phyloP scores from a whole-genome alignment of 2,113 vertebrate genomes.

The Notothenia rossii region DNA sequence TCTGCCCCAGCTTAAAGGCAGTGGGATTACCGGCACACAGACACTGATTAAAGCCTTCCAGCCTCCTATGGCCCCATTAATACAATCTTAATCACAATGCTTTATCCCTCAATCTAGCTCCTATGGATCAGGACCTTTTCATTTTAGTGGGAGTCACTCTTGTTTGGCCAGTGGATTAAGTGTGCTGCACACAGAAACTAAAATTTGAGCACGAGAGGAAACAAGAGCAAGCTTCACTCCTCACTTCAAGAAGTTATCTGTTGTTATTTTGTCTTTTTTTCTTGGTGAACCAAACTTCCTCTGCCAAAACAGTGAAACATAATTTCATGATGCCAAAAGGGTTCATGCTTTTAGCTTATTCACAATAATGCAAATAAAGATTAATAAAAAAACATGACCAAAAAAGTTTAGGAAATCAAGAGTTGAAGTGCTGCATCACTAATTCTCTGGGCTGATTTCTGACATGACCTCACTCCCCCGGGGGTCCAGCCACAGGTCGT shows the following conservation, averaged over 20 bases:
- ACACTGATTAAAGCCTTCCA: constrained; percentile 88
- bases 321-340: background rate
- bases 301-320: background rate
- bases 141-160: constrained; percentile 80
- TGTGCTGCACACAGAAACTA: constrained; percentile 69
- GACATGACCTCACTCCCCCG: constrained; percentile 58
- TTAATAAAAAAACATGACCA: background rate
- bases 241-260: background rate
- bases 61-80: constrained; percentile 87
- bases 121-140: constrained; percentile 84
- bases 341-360: background rate
- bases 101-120: constrained; percentile 84
- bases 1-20: constrained; percentile 82
- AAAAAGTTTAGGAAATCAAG: constrained; percentile 16
- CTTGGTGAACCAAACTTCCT: background rate
- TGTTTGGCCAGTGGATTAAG: constrained; percentile 85
- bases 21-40: constrained; percentile 83
- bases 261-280: constrained; percentile 13
- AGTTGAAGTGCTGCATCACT: background rate
- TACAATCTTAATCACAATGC: constrained; percentile 88
- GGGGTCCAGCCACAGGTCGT: constrained; percentile 64
- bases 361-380: background rate
- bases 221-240: background rate
- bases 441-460: constrained; percentile 36
- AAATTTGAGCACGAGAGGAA: constrained; percentile 40